Percentiles rank a stretch among this genome's conserved stretches.
Conservation (phyloP, 2,113 vertebrate genomes). For the Polyodon spathula region DNA sequence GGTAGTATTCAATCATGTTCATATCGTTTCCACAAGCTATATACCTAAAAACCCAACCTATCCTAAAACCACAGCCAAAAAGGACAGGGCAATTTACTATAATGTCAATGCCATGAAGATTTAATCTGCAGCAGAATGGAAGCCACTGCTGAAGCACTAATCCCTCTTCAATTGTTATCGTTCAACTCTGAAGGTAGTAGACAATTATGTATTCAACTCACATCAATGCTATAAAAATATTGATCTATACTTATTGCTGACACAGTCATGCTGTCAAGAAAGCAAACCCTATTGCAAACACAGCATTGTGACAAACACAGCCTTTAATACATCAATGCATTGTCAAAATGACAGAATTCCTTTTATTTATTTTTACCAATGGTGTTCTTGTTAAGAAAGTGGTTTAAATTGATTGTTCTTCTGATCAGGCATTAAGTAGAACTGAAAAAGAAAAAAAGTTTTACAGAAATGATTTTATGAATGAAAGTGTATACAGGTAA, state of each 20-base stretch:
- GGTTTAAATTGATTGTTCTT: too few relatives aligned
- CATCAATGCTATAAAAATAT: not conserved
- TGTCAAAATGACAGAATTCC: too few relatives aligned
- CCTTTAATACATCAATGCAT: too few relatives aligned
- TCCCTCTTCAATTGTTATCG: not conserved
- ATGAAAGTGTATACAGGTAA: too few relatives aligned
- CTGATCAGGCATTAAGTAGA: too few relatives aligned
- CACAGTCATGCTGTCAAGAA: not conserved
- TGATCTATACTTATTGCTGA: conserved; percentile 1
- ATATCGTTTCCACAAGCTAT: too few relatives aligned
- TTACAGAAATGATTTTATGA: too few relatives aligned
- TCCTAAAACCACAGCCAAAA: not conserved
- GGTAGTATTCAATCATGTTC: too few relatives aligned
- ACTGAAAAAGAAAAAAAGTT: too few relatives aligned
- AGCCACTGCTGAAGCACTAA: not conserved
- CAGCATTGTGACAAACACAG: not conserved
- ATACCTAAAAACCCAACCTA: not conserved
- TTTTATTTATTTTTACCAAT: too few relatives aligned
- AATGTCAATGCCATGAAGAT: not conserved
- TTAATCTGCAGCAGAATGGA: not conserved
- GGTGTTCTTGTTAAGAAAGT: too few relatives aligned
- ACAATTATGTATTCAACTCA: not conserved
- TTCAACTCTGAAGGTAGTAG: not conserved
- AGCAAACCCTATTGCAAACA: not conserved
- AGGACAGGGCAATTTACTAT: conserved; percentile 1